Base-by-base conservation (phyloP, 2,797 vertebrate genomes). In the Tapirus indicus region DNA sequence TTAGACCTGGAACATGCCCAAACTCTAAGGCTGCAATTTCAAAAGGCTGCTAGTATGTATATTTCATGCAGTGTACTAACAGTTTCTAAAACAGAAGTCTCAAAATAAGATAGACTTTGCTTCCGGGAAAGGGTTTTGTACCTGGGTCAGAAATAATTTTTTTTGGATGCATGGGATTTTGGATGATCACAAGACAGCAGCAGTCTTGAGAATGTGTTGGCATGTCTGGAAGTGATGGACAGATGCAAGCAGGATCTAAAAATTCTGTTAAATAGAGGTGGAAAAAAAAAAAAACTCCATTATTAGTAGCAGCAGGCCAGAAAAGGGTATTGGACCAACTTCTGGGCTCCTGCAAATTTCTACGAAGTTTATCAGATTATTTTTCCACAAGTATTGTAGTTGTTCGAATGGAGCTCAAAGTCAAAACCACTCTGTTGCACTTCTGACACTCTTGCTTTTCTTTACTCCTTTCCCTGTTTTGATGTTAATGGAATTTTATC, bases 311-410 rank as follows among this genome's bases (percentile, higher is more conserved):
- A 54, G 35, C 38, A 74, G 29, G 29, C 52, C 87, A 80, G 78
- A 20, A 88, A 56, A 86, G n/a, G 56, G 32, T 35, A 21, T 72
- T 69, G n/a, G 18, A 32, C 38, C 60, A 97, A 79, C 10, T 96
- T 94, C 16, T 18, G 58, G 9, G 32, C 49, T 88, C 47, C n/a
- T 93, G 44, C 83, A 96, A 75, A 64, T 83, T 72, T 94, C 93
- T 94, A 7, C 68, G 84, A 95, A 93, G 66, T 91, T 94, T 96
- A 89, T 71, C 88, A 96, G 54, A 58, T 80, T 92, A 75, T 83
- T 96, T 97, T 96, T 10, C 72, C 69, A 66, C 64, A 41, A 41
- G 41, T 16, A 74, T 62, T 93, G 20, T 49, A 87, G 54, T 69
- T 92, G 41, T 94, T 92, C 94, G 90, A 97, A 87, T 72, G 71